phyloP scores from a whole-genome alignment of 2,113 vertebrate genomes.

The Perca schrenkii region DNA sequence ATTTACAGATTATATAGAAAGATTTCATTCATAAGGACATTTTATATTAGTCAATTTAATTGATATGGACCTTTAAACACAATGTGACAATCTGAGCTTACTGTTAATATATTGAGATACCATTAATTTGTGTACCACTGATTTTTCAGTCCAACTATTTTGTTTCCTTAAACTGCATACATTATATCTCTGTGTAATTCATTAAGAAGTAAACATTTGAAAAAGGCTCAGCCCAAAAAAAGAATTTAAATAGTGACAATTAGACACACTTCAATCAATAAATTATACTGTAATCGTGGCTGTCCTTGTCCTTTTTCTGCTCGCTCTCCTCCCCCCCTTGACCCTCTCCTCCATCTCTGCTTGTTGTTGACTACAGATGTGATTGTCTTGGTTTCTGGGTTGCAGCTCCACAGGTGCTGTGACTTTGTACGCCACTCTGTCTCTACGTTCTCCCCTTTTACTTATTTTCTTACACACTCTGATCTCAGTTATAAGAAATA shows the following conservation, averaged over 20 bases:
- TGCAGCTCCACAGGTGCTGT: slow-evolving; percentile 37
- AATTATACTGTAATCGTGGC: neutral
- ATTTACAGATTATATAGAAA: neutral
- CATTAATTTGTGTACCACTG: neutral
- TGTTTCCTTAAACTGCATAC: neutral
- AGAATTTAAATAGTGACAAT: neutral
- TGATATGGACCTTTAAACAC: neutral
- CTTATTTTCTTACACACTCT: neutral
- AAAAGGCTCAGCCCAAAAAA: neutral
- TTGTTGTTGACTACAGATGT: slow-evolving; percentile 17
- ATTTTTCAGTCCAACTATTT: no score
- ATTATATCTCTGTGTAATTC: neutral
- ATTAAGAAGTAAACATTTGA: neutral
- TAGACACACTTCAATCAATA: neutral
- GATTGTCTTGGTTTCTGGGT: slow-evolving; percentile 48
- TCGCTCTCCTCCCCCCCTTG: slow-evolving; percentile 1
- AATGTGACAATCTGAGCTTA: neutral
- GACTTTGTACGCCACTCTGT: slow-evolving; percentile 29
- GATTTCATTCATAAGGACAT: neutral
- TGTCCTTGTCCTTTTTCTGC: slow-evolving; percentile 5
- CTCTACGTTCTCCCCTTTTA: neutral
- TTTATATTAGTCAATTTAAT: neutral
- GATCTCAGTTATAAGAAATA: neutral
- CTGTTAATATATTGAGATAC: neutral
- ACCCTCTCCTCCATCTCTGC: slow-evolving; percentile 5